Evolutionary conservation across 2,113 vertebrate genomes (phyloP).

Genomic region (Agapornis roseicollis): DNA sequence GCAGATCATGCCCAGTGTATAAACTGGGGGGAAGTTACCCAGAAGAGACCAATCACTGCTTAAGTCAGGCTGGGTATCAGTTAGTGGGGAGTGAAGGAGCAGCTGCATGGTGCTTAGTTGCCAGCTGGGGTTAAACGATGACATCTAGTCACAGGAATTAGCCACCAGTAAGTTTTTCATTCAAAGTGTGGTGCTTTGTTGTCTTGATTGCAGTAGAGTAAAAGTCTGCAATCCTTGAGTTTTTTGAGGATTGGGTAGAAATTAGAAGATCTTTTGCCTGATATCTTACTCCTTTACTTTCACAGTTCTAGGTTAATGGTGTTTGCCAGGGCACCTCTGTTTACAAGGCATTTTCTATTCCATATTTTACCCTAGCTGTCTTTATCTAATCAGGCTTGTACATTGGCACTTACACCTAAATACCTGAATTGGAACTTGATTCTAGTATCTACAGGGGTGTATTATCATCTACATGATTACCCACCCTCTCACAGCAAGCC

Average conservation of each 20-base stretch:
- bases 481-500: background rate
- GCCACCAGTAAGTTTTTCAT: background rate
- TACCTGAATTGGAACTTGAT: background rate
- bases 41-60: background rate
- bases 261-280: background rate
- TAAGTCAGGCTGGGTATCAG: background rate
- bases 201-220: background rate
- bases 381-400: background rate
- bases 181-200: background rate
- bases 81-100: background rate
- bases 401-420: background rate
- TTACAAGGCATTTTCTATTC: background rate
- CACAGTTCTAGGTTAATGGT: background rate
- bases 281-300: background rate
- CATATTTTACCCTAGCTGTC: background rate
- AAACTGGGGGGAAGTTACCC: background rate
- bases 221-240: background rate
- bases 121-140: background rate
- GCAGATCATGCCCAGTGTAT: background rate
- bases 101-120: background rate
- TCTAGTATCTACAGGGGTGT: background rate
- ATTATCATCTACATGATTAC: background rate
- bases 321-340: background rate
- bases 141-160: background rate
- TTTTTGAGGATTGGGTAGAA: background rate